These are phyloP conservation scores for Chondrilla cf. caribensis DNA, from an alignment of 37 sponge, comb jelly and placozoan species.

Conservation along the genomic window DNA sequence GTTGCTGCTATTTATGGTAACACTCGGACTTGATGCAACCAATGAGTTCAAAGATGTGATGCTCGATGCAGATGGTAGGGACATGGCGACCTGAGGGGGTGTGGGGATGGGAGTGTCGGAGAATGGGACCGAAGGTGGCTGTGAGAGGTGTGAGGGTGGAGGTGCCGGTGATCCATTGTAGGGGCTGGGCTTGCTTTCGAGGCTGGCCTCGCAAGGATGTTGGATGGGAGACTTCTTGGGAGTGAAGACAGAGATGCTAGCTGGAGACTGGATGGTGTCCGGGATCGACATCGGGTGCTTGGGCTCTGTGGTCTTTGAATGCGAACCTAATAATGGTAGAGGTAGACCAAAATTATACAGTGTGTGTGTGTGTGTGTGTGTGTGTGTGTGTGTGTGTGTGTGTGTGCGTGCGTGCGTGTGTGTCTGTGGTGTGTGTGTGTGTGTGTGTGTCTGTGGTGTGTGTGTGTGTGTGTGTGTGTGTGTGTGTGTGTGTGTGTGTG, in stretches of 20 bases:
- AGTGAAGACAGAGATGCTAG: not conserved
- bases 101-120: not conserved
- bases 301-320: not conserved
- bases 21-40: no score
- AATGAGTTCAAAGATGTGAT: no score
- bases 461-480: no score
- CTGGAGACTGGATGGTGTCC: conserved; percentile 17
- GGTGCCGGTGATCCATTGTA: not conserved
- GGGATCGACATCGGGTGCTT: not conserved
- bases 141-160: not conserved
- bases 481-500: no score
- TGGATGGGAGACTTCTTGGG: conserved; percentile 13
- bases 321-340: not conserved
- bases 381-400: no score
- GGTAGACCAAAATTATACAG: not conserved
- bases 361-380: no score
- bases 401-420: no score
- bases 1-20: no score
- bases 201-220: not conserved
- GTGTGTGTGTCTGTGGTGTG: no score
- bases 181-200: conserved; percentile 2
- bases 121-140: not conserved
- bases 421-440: no score
- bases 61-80: not conserved
- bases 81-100: not conserved